phyloP scores from a whole-genome alignment of 2,113 vertebrate species.

The Spizaetus ornatus region DNA sequence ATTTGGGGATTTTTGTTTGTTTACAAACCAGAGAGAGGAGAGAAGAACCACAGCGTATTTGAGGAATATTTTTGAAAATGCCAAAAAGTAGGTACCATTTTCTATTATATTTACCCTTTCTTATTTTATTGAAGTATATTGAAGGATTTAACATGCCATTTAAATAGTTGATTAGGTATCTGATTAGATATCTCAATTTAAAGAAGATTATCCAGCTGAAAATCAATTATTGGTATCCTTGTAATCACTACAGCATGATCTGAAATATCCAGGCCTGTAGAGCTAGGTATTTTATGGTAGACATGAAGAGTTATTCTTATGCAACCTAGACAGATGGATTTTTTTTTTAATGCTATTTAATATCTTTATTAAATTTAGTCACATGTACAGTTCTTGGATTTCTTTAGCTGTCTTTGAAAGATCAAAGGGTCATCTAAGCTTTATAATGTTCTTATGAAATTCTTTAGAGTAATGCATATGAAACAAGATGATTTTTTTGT shows the following conservation, averaged over 20 bases:
- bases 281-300: neutral
- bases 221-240: neutral
- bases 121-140: neutral
- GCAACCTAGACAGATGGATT: neutral
- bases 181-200: neutral
- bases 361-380: neutral
- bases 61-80: constrained; percentile 84
- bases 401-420: neutral
- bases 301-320: neutral
- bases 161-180: neutral
- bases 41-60: constrained; percentile 64
- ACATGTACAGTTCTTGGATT: neutral
- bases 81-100: constrained; percentile 81
- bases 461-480: neutral
- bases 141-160: neutral
- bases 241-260: neutral
- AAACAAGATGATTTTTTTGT: constrained; percentile 1
- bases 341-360: neutral
- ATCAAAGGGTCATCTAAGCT: neutral
- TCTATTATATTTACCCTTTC: neutral
- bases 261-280: neutral
- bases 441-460: neutral
- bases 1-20: neutral
- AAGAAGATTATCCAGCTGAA: neutral
- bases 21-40: constrained; percentile 78